phyloP scores from a whole-genome alignment of 2,797 vertebrate genomes.

The Rhinichthys osculus region DNA sequence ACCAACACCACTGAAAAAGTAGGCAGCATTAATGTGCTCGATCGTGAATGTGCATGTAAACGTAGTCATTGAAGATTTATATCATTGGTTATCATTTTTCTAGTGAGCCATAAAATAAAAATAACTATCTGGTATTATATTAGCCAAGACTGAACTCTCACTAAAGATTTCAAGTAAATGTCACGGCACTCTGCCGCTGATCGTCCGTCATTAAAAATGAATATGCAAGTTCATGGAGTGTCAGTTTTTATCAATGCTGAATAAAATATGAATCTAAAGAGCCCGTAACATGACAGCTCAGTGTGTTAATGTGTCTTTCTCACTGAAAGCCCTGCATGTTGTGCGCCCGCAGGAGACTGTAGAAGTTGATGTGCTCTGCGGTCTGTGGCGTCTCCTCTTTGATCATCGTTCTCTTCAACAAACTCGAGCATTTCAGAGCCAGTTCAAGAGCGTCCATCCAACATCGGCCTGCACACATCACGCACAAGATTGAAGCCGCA shows the following conservation, averaged over 20 bases:
- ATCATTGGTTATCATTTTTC: background rate
- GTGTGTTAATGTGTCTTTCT: slow-evolving; percentile 67
- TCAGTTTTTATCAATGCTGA: background rate
- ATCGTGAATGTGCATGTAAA: background rate
- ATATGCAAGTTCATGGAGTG: background rate
- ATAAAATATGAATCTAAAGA: background rate
- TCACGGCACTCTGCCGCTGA: background rate
- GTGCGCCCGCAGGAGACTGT: slow-evolving; percentile 92
- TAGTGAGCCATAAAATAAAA: background rate
- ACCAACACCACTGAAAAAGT: background rate
- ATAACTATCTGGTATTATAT: background rate
- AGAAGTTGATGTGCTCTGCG: slow-evolving; percentile 90
- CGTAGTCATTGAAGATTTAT: too few relatives aligned
- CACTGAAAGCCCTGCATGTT: slow-evolving; percentile 93
- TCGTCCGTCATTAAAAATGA: background rate
- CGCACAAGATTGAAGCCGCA: background rate
- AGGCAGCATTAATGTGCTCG: background rate
- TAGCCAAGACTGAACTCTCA: background rate
- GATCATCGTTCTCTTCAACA: slow-evolving; percentile 97
- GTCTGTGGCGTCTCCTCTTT: slow-evolving; percentile 89
- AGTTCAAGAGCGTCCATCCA: slow-evolving; percentile 99
- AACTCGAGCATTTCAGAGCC: slow-evolving; percentile 95
- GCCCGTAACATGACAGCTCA: background rate
- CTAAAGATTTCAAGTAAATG: background rate
- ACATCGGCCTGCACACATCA: slow-evolving; percentile 85